These are phyloP conservation scores for Acridotheres tristis DNA, from an alignment of 2,797 vertebrate species.

Conservation along the genomic window DNA sequence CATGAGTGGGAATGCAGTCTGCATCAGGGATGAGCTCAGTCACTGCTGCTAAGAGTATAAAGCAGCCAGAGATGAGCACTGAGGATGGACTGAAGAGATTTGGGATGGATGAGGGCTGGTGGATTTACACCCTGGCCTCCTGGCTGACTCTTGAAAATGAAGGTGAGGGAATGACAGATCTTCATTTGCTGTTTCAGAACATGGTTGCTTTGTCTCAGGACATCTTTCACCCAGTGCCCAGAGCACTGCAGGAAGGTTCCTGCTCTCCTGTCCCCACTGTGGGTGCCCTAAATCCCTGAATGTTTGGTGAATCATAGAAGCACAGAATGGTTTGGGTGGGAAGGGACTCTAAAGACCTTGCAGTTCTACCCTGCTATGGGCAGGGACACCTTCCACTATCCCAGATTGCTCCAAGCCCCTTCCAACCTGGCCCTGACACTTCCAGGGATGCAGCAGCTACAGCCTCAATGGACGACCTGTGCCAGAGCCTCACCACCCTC, in stretches of 20 bases:
- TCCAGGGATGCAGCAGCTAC: neutral
- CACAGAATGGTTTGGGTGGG: neutral
- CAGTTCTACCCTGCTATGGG: neutral
- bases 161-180: neutral
- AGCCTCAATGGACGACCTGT: neutral
- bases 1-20: neutral
- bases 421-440: neutral
- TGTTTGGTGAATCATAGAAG: neutral
- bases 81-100: neutral
- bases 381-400: neutral
- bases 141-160: neutral
- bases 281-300: neutral
- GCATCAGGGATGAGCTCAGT: neutral
- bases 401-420: rapidly evolving
- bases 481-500: neutral
- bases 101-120: neutral
- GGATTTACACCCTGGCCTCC: neutral
- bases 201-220: neutral
- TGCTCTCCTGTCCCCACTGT: rapidly evolving
- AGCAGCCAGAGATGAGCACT: neutral
- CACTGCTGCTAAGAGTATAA: neutral
- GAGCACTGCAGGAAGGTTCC: neutral
- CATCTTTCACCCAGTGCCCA: neutral
- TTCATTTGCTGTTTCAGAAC: neutral
- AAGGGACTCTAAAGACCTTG: neutral